Conservation (phyloP, 2,888 invertebrate genomes). For the Sturmia bella region DNA sequence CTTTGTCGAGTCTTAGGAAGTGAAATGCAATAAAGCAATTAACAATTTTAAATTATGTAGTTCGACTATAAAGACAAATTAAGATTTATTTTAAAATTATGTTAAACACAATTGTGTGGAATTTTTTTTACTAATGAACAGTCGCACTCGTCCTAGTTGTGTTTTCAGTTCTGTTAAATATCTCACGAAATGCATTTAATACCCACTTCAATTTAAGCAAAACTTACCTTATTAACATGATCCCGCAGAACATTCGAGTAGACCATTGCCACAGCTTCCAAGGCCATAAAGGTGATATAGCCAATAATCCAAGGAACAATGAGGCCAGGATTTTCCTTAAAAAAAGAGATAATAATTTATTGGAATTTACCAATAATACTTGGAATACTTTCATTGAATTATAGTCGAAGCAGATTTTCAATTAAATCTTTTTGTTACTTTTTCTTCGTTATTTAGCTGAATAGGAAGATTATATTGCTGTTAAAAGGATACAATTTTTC, state of each 20-base stretch:
- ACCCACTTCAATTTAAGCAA: too few species aligned
- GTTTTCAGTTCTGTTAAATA: too few species aligned
- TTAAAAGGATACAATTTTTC: not conserved
- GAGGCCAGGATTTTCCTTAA: constrained; percentile 88
- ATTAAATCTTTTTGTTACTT: not conserved
- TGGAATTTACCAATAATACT: not conserved
- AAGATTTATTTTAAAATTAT: too few species aligned
- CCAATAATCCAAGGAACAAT: constrained; percentile 91
- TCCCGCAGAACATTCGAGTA: constrained; percentile 91
- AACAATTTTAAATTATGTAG: too few species aligned
- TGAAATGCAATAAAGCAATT: too few species aligned
- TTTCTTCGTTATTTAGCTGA: constrained; percentile 8
- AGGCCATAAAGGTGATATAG: constrained; percentile 90
- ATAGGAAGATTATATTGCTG: not conserved
- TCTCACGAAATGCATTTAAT: too few species aligned
- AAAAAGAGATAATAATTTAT: constrained; percentile 20
- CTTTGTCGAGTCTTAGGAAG: too few species aligned
- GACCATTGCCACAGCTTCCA: constrained; percentile 91
- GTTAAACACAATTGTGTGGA: too few species aligned
- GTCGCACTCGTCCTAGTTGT: too few species aligned
- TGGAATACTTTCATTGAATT: not conserved
- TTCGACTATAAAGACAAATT: too few species aligned
- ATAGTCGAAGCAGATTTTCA: not conserved
- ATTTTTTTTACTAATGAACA: too few species aligned
- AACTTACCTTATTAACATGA: constrained; percentile 89